Evolutionary conservation across 2,113 vertebrate species (phyloP), one percentile per base, ranked within the genome.

Genomic region (Diphyllodes magnificus): DNA sequence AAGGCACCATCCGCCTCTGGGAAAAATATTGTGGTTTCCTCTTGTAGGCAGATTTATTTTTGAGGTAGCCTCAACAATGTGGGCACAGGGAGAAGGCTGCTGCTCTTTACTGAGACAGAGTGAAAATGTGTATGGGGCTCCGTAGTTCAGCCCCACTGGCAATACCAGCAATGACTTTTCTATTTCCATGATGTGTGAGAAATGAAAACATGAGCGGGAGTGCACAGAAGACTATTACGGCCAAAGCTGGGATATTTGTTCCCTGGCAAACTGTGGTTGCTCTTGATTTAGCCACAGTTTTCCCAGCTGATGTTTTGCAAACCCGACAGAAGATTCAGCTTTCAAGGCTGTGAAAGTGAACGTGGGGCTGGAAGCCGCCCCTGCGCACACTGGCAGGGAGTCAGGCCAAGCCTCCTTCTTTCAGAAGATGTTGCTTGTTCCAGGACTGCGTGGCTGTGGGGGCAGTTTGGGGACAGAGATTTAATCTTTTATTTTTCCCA

Each of bases 291-390:
- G 59, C 57, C 72, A 20, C 45, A 75, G 90, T 73, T 80, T 88
- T 91, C 69, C 79, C 86, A 92, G 69, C 69, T 86, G 88, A 94
- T 89, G 72, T 83, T 94, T 80, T 69, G 56, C 54, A 86, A 70
- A 60, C 56, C 77, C 56, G 23, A 69, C 57, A 64, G 49, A 82
- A 72, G 63, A 76, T 59, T 64, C 13, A 64, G 45, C 72, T 86
- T 65, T 83, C 68, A 35, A 25, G 37, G 81, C 81, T 96, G 76
- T 72, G 76, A 59, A 86, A 88, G 90, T 20, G 84, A 72, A 69
- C 2, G 1, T 2, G 4, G 63, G 63, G 71, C 61, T 88, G 86
- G 89, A 78, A 93, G 86, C 65, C 13, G 6, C 73, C 91, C 64
- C 82, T 53, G 45, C 28, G 2, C 82, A 37, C 86, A 39, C 50